phyloP scores from a whole-genome alignment of 1,140 invertebrate species.

The Tetramorium simillimum region DNA sequence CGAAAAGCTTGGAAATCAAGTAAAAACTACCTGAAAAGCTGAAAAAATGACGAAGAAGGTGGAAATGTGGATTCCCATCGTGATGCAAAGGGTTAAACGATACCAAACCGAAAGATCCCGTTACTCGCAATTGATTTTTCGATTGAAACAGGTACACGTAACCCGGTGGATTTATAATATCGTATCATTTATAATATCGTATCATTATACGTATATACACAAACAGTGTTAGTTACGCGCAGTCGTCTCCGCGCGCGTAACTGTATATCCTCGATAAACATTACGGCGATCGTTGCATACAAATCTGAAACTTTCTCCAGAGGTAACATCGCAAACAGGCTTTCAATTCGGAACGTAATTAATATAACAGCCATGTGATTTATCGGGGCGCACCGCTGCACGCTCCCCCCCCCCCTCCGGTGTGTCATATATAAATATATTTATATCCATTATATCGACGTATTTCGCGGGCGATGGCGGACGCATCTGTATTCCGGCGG shows the following conservation, averaged over 20 bases:
- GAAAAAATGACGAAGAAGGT: too few relatives aligned
- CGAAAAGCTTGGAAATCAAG: too few relatives aligned
- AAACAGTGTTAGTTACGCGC: neutral
- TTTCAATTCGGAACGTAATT: constrained; percentile 56
- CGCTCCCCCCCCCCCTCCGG: neutral
- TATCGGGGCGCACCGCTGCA: constrained; percentile 34
- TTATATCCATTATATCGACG: constrained; percentile 64
- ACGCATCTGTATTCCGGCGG: constrained; percentile 71
- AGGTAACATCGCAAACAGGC: constrained; percentile 45
- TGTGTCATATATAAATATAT: constrained; percentile 67
- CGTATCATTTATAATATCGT: neutral
- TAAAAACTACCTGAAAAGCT: too few relatives aligned
- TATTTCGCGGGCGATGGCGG: constrained; percentile 68
- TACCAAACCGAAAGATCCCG: neutral
- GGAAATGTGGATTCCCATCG: too few relatives aligned
- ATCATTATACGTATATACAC: neutral
- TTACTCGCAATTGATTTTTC: constrained; percentile 40
- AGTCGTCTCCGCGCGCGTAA: neutral
- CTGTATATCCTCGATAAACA: constrained; percentile 39
- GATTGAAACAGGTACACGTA: neutral
- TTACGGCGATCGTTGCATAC: constrained; percentile 29
- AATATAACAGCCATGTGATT: constrained; percentile 57
- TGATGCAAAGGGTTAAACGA: neutral
- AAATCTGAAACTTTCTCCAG: constrained; percentile 51
- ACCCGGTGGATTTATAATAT: neutral